These are phyloP conservation scores for Phrynosoma platyrhinos DNA, from an alignment of 2,113 vertebrate species.

Conservation along the genomic window DNA sequence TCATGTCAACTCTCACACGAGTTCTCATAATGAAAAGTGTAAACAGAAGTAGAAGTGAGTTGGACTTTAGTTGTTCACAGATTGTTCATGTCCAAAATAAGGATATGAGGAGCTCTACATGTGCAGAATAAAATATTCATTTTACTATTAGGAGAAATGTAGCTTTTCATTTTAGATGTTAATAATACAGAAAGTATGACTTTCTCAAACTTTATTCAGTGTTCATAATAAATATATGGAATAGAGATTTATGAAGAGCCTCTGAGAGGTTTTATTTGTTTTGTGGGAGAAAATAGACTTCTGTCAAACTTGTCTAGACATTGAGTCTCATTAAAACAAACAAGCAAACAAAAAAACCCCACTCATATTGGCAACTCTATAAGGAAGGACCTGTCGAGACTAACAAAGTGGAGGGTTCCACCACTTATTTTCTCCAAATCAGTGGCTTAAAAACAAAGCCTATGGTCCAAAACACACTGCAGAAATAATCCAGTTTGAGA, in stretches of 20 bases:
- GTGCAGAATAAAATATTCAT: background rate
- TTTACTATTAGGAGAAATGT: background rate
- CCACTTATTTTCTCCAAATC: too few relatives aligned
- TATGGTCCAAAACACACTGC: too few relatives aligned
- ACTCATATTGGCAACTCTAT: too few relatives aligned
- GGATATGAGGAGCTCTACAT: background rate
- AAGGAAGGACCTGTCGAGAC: too few relatives aligned
- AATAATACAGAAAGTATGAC: background rate
- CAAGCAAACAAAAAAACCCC: too few relatives aligned
- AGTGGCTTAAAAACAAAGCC: too few relatives aligned
- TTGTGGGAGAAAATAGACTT: background rate
- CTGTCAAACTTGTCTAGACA: too few relatives aligned
- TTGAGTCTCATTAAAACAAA: too few relatives aligned
- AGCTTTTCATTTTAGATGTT: background rate
- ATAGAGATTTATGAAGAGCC: background rate
- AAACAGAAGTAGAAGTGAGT: background rate
- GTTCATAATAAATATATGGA: too few relatives aligned
- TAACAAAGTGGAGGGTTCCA: too few relatives aligned
- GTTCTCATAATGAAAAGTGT: background rate
- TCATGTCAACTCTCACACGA: too few relatives aligned
- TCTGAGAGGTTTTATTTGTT: background rate
- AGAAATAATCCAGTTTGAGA: too few relatives aligned
- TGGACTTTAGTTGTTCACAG: background rate
- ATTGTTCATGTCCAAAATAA: background rate
- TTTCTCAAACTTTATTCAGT: background rate